A percentile compares a stretch with the other conserved stretches of the same genome.
phyloP scores from a whole-genome alignment of 2,113 vertebrate genomes.

The Indicator maculatus region DNA sequence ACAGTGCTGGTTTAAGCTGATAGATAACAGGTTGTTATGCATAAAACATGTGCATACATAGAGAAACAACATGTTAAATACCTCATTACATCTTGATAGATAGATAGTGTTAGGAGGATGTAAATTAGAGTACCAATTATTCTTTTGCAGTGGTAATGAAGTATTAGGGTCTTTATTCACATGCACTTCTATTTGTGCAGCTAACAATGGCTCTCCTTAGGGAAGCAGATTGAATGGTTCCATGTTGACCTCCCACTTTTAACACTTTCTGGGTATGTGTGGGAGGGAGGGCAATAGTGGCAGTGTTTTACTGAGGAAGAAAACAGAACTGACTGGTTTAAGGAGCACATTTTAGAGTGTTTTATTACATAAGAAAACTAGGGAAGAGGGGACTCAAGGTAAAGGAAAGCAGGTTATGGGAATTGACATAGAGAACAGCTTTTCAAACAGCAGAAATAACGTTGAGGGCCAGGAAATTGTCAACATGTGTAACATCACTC shows the following conservation, averaged over 20 bases:
- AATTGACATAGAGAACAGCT: constrained; percentile 10
- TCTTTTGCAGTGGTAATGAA: constrained; percentile 53
- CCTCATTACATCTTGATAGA: constrained; percentile 57
- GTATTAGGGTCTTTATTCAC: neutral
- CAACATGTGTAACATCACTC: constrained; percentile 6
- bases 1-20: constrained; percentile 13
- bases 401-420: constrained; percentile 1
- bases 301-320: neutral
- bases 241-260: constrained; percentile 4
- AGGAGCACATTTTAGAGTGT: neutral
- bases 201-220: constrained; percentile 13
- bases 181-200: neutral
- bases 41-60: constrained; percentile 49
- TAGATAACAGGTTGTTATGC: constrained; percentile 50
- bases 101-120: constrained; percentile 41
- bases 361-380: neutral
- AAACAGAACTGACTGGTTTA: neutral
- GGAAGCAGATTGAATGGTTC: neutral
- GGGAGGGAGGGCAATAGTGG: neutral
- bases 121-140: constrained; percentile 56
- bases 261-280: neutral
- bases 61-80: constrained; percentile 56
- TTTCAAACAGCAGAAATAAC: neutral
- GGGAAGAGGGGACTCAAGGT: constrained; percentile 1
- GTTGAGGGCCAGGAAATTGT: neutral